Conservation (phyloP, 2,888 invertebrate genomes). For the Steromphala cineraria region DNA sequence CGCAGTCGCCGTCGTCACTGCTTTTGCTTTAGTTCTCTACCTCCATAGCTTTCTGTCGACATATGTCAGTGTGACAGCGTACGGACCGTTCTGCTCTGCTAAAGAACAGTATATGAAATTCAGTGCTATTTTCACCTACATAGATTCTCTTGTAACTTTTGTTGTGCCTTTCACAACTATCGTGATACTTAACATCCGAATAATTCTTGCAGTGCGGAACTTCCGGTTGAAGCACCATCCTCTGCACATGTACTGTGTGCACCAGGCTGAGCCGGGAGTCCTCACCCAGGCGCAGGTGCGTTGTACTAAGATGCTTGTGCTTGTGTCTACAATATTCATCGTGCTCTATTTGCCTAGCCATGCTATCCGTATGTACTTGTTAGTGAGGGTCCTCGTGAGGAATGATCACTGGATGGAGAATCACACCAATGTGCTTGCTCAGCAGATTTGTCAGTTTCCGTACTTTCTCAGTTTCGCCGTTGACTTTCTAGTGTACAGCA, state of each 20-base stretch:
- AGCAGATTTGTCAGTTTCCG: slow-evolving; percentile 57
- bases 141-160: slow-evolving; percentile 59
- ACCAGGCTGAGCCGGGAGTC: slow-evolving; percentile 30
- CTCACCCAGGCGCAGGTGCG: slow-evolving; percentile 56
- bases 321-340: slow-evolving; percentile 65
- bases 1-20: slow-evolving; percentile 39
- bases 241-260: slow-evolving; percentile 30
- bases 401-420: slow-evolving; percentile 31
- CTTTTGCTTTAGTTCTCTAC: slow-evolving; percentile 54
- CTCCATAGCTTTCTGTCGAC: slow-evolving; percentile 61
- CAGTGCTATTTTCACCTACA: slow-evolving; percentile 51
- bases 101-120: slow-evolving; percentile 39
- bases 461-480: slow-evolving; percentile 61
- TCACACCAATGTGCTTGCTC: slow-evolving; percentile 33
- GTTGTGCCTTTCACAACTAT: slow-evolving; percentile 56
- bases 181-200: slow-evolving; percentile 53
- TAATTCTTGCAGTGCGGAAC: slow-evolving; percentile 45
- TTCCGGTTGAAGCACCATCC: slow-evolving; percentile 40
- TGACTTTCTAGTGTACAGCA: slow-evolving; percentile 58
- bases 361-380: slow-evolving; percentile 56
- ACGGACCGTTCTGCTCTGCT: slow-evolving; percentile 34
- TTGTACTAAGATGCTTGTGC: slow-evolving; percentile 61
- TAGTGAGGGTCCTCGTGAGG: slow-evolving; percentile 36
- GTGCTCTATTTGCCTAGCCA: slow-evolving; percentile 67
- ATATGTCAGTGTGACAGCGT: slow-evolving; percentile 23